Evolutionary conservation across 2,113 vertebrate genomes (phyloP), one percentile per base, ranked within the genome.

Genomic region (Uria aalge): DNA sequence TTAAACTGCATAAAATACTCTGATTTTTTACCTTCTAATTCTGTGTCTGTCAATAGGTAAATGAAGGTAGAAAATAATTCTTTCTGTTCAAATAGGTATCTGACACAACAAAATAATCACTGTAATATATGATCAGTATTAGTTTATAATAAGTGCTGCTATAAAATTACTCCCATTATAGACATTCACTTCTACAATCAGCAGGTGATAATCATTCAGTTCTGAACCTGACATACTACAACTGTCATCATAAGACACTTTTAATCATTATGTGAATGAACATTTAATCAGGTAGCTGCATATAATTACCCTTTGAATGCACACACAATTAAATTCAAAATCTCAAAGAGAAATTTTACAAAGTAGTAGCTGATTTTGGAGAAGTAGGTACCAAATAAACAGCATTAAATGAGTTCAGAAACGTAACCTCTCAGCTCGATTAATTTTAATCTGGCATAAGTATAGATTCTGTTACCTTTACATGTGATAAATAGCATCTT

Each of bases 281-380:
- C 95, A 77, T 97, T 96, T 96, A 97, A 97, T 97, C 92, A 97
- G 74, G 92, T 97, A 85, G 45, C 84, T 98, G 94, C 45, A 77
- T 92, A 74, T 97, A 98, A 98, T 97, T 97, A 90, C 73, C 43
- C 86, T 97, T 94, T 81, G 73, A 97, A 97, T 96, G 92, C 77
- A 97, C 84, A 96, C 77, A 96, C 75, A 88, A 94, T 91, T 92
- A 93, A 86, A 95, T 94, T 73, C 87, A 85, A 67, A 90, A 92
- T 86, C 94, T 98, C 95, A 95, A 89, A 97, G 76, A 84, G 76
- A 95, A 97, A 94, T 40, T 95, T 98, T 93, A 92, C 38, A 62
- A 95, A 97, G 85, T 56, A 77, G 24, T 84, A 86, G 40, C 69
- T 75, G 62, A 90, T 96, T 97, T 97, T 92, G 66, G 85, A 96